phyloP scores from a whole-genome alignment of 2,797 vertebrate species.

The Dipus sagitta region DNA sequence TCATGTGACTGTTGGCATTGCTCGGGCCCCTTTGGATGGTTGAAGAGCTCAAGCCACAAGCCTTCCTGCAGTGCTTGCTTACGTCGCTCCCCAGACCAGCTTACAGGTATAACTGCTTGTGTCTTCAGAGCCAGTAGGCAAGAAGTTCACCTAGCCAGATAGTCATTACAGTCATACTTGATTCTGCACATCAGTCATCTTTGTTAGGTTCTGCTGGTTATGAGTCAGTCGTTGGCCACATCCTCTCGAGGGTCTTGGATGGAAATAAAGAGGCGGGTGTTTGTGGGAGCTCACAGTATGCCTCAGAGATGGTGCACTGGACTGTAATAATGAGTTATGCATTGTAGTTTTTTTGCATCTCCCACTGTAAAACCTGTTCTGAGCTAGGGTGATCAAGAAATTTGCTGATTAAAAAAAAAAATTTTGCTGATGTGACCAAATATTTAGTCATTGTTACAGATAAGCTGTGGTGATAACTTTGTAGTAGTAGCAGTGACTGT shows the following conservation, averaged over 20 bases:
- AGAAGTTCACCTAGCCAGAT: neutral
- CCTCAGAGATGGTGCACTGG: neutral
- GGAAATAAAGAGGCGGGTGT: neutral
- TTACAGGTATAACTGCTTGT: neutral
- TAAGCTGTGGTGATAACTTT: slow-evolving; percentile 39
- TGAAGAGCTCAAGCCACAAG: neutral
- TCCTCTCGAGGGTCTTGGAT: neutral
- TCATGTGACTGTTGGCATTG: neutral
- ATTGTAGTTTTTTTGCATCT: slow-evolving; percentile 5
- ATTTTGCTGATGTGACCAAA: slow-evolving; percentile 18
- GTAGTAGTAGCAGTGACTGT: slow-evolving; percentile 20
- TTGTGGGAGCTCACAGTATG: neutral
- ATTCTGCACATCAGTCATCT: neutral
- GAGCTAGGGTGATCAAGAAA: slow-evolving; percentile 10
- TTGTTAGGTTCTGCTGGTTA: slow-evolving; percentile 50
- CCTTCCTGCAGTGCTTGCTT: neutral
- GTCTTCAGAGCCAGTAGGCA: slow-evolving; percentile 35
- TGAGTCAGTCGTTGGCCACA: neutral
- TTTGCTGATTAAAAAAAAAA: neutral
- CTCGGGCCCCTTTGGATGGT: neutral
- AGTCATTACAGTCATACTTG: neutral
- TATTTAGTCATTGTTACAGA: slow-evolving; percentile 21
- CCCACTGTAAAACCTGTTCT: slow-evolving; percentile 38
- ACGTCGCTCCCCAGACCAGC: neutral
- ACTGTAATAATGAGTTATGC: neutral